Conservation (phyloP, 2,797 vertebrate species). For the Rhynchotus rufescens region DNA sequence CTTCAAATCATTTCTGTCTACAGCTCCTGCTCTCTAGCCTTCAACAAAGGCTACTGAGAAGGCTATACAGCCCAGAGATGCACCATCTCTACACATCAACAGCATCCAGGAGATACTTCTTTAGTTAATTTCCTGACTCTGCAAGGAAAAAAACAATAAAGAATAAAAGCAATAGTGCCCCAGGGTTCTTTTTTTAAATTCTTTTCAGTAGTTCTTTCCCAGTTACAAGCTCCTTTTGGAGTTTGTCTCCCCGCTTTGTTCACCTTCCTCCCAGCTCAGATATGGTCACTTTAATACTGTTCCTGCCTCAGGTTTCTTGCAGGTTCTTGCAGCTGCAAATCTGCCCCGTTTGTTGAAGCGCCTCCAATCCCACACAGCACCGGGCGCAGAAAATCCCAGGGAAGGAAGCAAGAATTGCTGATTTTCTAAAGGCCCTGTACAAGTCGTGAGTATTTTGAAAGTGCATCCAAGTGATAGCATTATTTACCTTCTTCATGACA, state of each 20-base stretch:
- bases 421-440: background rate
- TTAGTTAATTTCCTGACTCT: background rate
- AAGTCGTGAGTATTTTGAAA: background rate
- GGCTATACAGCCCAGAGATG: background rate
- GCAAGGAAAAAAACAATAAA: background rate
- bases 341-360: background rate
- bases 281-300: background rate
- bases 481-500: background rate
- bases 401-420: background rate
- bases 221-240: background rate
- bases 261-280: background rate
- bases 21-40: background rate
- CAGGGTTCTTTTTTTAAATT: background rate
- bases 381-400: background rate
- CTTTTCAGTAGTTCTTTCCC: background rate
- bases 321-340: slow-evolving; percentile 14
- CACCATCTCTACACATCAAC: background rate
- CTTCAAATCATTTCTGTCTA: background rate
- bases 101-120: background rate
- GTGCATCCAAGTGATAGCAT: background rate
- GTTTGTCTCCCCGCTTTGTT: background rate
- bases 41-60: background rate
- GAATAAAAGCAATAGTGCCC: background rate
- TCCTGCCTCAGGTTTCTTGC: slow-evolving; percentile 18
- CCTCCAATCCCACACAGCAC: background rate